phyloP scores from a whole-genome alignment of 2,888 invertebrate species.

The Melieria picta region DNA sequence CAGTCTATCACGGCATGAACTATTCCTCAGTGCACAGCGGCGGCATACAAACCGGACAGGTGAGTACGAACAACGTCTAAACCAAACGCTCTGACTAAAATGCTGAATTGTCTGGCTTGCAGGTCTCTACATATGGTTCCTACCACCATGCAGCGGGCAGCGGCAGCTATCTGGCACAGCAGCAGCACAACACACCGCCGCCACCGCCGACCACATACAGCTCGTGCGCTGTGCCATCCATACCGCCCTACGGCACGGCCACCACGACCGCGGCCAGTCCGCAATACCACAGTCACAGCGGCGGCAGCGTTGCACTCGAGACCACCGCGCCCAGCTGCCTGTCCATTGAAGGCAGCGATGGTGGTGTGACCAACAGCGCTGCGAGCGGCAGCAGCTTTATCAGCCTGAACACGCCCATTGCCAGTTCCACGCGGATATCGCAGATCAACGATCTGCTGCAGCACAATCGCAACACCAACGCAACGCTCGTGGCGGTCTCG shows the following conservation, averaged over 20 bases:
- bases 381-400: slow-evolving; percentile 52
- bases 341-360: slow-evolving; percentile 13
- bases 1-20: slow-evolving; percentile 50
- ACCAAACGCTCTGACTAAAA: background rate
- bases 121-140: slow-evolving; percentile 44
- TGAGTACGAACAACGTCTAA: slow-evolving; percentile 37
- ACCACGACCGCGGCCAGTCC: slow-evolving; percentile 57
- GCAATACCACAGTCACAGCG: slow-evolving; percentile 48
- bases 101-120: slow-evolving; percentile 9
- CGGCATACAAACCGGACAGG: slow-evolving; percentile 47
- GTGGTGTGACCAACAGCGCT: slow-evolving; percentile 25
- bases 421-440: slow-evolving; percentile 61
- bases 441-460: slow-evolving; percentile 64
- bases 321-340: slow-evolving; percentile 51
- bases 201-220: slow-evolving; percentile 48
- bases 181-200: slow-evolving; percentile 12
- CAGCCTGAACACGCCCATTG: slow-evolving; percentile 55
- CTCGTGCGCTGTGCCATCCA: slow-evolving; percentile 59
- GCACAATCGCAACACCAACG: slow-evolving; percentile 62
- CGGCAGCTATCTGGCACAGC: slow-evolving; percentile 36
- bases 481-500: slow-evolving; percentile 57
- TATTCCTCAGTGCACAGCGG: slow-evolving; percentile 46
- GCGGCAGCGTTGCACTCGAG: slow-evolving; percentile 42
- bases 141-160: slow-evolving; percentile 36
- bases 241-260: slow-evolving; percentile 56